phyloP scores from a whole-genome alignment of 2,797 vertebrate genomes.

The Gambelia wislizenii region DNA sequence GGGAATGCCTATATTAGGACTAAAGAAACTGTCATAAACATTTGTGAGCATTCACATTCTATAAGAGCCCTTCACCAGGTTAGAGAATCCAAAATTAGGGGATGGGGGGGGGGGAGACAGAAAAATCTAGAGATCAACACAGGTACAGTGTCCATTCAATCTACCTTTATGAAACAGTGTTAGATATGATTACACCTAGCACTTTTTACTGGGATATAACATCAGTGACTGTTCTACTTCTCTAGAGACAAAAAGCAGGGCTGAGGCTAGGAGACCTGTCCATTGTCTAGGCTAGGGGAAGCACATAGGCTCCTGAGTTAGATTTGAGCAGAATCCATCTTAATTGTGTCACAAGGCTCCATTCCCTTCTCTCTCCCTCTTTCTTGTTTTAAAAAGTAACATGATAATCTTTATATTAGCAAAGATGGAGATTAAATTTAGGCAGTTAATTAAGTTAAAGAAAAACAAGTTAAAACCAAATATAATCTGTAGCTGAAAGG shows the following conservation, averaged over 20 bases:
- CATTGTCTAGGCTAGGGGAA: background rate
- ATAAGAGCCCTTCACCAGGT: background rate
- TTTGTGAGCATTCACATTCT: background rate
- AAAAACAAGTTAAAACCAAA: too few relatives aligned
- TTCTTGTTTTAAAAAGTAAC: background rate
- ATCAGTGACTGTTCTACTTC: background rate
- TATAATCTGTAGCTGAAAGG: too few relatives aligned
- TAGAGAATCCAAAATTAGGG: background rate
- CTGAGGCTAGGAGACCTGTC: background rate
- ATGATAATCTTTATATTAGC: background rate
- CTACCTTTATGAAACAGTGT: background rate
- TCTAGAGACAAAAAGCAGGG: background rate
- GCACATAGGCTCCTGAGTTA: background rate
- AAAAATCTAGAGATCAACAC: background rate
- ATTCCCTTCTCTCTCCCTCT: too few relatives aligned
- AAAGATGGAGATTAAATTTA: too few relatives aligned
- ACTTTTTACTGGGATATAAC: background rate
- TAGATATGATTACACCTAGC: background rate
- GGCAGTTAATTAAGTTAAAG: too few relatives aligned
- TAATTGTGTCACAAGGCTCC: too few relatives aligned
- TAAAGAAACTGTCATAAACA: background rate
- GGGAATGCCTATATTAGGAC: background rate
- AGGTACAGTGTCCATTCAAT: background rate
- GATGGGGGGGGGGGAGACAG: background rate
- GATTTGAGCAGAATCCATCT: background rate